Base-by-base conservation (phyloP, 1,140 invertebrate genomes). In the Leptoteleia sp. region DNA sequence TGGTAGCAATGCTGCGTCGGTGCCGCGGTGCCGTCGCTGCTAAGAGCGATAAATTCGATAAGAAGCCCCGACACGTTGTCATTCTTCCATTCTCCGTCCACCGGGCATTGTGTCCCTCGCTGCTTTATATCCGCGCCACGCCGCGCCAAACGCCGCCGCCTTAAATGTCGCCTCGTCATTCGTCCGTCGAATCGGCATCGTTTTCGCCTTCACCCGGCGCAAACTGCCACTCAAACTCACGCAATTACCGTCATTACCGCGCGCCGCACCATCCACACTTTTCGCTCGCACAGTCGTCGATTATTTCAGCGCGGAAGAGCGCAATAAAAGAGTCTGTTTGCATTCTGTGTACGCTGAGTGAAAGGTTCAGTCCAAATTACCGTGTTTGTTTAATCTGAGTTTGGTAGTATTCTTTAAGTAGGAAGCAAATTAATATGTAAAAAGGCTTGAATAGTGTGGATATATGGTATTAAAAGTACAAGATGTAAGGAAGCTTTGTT, bases 11-110 rank as follows among this genome's bases (percentile, higher is more conserved):
- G 54, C 54, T 72, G 61, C 68, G 72, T 76, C 78, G 50, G 67
- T 80, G 59, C 71, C 57, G 54, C 73, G 62, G n/a, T n/a, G n/a
- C n/a, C 68, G 72, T 76, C 78, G 50, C 61, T 80, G 59, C 71
- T 55, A 54, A 64, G 62, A 40, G 42, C 65, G 76, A 79, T 79
- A 70, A 75, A 71, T 59, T 70, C 70, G 76, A 79, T 79, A 79
- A 79, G 64, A 47, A 61, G 42, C 54, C 68, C 50, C 50, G 57
- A 3, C 3, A 19, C 57, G 57, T 40, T 77, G 68, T 70, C 68
- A 40, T 73, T 68, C 68, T 55, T 47, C 25, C 64, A 40, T 64
- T 52, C 65, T 52, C 29, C 54, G 61, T 55, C 37, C 48, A 45
- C 29, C 45, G 35, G n/a, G 12, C 70, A 61, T 70, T 65, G 43